Evolutionary conservation across 2,888 invertebrate species (phyloP).

Genomic region (Athalia circularis): DNA sequence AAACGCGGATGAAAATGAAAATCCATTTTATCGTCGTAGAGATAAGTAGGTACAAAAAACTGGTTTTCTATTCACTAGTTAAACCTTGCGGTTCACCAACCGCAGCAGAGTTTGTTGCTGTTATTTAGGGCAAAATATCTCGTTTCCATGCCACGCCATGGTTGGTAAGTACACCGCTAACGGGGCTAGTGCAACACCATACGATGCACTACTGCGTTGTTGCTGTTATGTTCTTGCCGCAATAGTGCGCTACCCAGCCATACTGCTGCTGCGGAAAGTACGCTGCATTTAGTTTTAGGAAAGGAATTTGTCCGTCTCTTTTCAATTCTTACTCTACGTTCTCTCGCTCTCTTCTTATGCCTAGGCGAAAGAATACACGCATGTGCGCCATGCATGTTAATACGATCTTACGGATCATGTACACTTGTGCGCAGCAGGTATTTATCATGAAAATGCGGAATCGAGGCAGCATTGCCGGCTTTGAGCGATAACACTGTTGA

Average conservation of each 20-base stretch:
- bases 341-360: too few species aligned
- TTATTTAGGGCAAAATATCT: slow-evolving; percentile 43
- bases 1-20: not conserved
- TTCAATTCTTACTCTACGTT: not conserved
- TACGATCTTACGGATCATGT: too few species aligned
- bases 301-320: slow-evolving; percentile 19
- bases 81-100: not conserved
- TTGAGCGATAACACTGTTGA: too few species aligned
- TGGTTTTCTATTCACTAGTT: slow-evolving; percentile 16
- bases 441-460: too few species aligned
- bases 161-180: not conserved
- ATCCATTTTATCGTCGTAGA: slow-evolving; percentile 1
- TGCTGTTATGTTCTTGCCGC: too few species aligned
- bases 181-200: too few species aligned
- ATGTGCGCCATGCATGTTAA: too few species aligned
- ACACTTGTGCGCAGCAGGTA: too few species aligned
- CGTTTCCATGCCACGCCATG: slow-evolving; percentile 15
- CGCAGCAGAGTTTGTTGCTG: not conserved
- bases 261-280: not conserved
- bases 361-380: too few species aligned
- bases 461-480: too few species aligned
- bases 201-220: too few species aligned
- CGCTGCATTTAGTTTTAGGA: slow-evolving; percentile 23
- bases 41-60: not conserved
- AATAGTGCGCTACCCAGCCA: not conserved